phyloP scores from a whole-genome alignment of 2,113 vertebrate genomes.

The Zosterops borbonicus region DNA sequence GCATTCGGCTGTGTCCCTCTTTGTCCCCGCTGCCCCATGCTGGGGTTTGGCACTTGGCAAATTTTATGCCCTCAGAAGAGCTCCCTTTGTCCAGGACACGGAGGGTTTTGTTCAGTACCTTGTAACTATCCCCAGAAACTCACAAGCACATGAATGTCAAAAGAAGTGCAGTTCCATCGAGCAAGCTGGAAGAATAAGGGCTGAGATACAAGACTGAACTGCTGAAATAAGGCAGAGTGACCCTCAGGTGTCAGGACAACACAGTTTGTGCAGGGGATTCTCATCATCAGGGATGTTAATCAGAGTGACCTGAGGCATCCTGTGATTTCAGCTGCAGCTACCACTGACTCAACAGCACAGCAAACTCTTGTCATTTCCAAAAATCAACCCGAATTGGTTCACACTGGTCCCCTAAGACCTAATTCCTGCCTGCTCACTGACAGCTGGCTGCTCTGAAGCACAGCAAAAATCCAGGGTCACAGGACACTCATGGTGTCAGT shows the following conservation, averaged over 20 bases:
- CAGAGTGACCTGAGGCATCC: not conserved
- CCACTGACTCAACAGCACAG: not conserved
- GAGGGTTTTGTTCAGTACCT: not conserved
- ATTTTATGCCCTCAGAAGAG: conserved; percentile 28
- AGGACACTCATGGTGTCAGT: not conserved
- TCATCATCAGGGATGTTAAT: not conserved
- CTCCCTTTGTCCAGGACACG: not conserved
- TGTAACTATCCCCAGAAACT: not conserved
- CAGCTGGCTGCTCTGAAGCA: not conserved
- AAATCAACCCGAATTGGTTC: not conserved
- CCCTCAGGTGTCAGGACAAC: not conserved
- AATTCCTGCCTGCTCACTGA: not conserved
- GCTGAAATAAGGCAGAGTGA: not conserved
- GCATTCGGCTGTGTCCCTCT: conserved; percentile 15
- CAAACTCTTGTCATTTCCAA: not conserved
- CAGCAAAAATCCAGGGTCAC: not conserved
- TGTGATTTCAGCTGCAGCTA: not conserved
- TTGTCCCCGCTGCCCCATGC: conserved; percentile 44
- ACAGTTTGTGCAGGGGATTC: not conserved
- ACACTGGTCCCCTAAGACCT: not conserved
- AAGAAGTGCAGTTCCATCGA: conserved; percentile 3
- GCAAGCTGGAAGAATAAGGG: not conserved
- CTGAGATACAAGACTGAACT: not conserved
- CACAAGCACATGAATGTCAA: not conserved
- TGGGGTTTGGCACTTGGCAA: conserved; percentile 17